Base-by-base conservation (phyloP, 1,140 invertebrate genomes). In the Goniozus legneri region DNA sequence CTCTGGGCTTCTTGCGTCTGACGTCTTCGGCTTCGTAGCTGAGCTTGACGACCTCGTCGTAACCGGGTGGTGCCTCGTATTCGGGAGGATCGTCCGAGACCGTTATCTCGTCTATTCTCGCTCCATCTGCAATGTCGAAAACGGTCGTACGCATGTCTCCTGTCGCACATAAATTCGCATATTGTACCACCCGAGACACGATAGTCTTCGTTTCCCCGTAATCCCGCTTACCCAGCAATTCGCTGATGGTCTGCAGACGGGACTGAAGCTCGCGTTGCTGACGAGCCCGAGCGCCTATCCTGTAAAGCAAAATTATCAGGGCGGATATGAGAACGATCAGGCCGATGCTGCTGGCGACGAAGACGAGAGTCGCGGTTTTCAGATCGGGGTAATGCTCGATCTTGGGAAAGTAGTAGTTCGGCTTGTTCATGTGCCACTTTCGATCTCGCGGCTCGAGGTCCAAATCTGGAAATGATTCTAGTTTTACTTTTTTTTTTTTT, bases 401-500 rank as follows among this genome's bases (percentile, higher is more conserved):
- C 68, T 86, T 86, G 1, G 85, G 84, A 51, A 87, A 88, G 51
- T 85, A 84, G 56, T 87, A 87, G 56, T 87, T 86, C 0, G 84
- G 82, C 46, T 83, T 85, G 63, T 84, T 83, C n/a, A 79, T 75
- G 52, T 84, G 84, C 80, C 84, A 84, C 43, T 81, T 79, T 8
- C 79, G 72, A 56, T 85, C 80, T 15, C 75, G 74, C 2, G 78
- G 73, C 35, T 80, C 68, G 43, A 77, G 54, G 20, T 80, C 74
- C 79, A 79, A 80, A 52, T 81, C 79, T 79, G 42, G 14, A 53
- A 38, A 22, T 27, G 35, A 14, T 16, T 24, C 12, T 2, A 27
- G n/a, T 32, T 31, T 3, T 2, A 39, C 18, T 4, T 21, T n/a
- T n/a, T n/a, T n/a, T n/a, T n/a, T n/a, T n/a, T n/a, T n/a, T n/a